A percentile compares a stretch with the other conserved stretches of the same genome.
Evolutionary conservation across 2,797 vertebrate species (phyloP).

Genomic region (Acestrorhynchus altus): DNA sequence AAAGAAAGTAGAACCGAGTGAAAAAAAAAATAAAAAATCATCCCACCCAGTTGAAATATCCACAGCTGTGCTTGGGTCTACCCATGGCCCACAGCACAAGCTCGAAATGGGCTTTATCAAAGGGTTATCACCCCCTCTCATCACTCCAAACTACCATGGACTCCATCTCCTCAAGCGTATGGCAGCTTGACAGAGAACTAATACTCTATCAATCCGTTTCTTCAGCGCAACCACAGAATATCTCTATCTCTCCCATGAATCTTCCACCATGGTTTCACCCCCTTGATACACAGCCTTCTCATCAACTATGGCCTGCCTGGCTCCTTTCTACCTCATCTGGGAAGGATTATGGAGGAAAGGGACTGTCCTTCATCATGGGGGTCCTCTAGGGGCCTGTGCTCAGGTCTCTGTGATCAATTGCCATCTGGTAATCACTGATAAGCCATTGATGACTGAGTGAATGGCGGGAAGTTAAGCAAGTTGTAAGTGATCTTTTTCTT

Average conservation of each 20-base stretch:
- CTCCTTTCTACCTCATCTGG: slow-evolving; percentile 44
- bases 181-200: slow-evolving; percentile 40
- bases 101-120: slow-evolving; percentile 45
- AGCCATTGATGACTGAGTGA: slow-evolving; percentile 44
- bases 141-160: slow-evolving; percentile 31
- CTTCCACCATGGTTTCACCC: slow-evolving; percentile 4
- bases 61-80: slow-evolving; percentile 54
- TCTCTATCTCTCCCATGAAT: slow-evolving; percentile 36
- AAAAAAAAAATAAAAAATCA: slow-evolving; percentile 34
- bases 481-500: slow-evolving; percentile 43
- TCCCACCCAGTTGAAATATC: slow-evolving; percentile 58
- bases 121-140: slow-evolving; percentile 44
- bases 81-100: slow-evolving; percentile 24
- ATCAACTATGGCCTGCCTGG: slow-evolving; percentile 40
- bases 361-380: slow-evolving; percentile 43
- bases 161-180: slow-evolving; percentile 28
- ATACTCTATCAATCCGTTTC: slow-evolving; percentile 41
- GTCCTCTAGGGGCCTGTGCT: slow-evolving; percentile 7
- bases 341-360: slow-evolving; percentile 42
- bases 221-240: slow-evolving; percentile 49
- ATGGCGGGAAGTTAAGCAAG: slow-evolving; percentile 36
- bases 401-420: slow-evolving; percentile 36
- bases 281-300: slow-evolving; percentile 39
- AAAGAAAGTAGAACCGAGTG: background rate
- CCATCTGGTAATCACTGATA: slow-evolving; percentile 53